phyloP scores from a whole-genome alignment of 2,888 invertebrate genomes.

The Horisme vitalbata region DNA sequence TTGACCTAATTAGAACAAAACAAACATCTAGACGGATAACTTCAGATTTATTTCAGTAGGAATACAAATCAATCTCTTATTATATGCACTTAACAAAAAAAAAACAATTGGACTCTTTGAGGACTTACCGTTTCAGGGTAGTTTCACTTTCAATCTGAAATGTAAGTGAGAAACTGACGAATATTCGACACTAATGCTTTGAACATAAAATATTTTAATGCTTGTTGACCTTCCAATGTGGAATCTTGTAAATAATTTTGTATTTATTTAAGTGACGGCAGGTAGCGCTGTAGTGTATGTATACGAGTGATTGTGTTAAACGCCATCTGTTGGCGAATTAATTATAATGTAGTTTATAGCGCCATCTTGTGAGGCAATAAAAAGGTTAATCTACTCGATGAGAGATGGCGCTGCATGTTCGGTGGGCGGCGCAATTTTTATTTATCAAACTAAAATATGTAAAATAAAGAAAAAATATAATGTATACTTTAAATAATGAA shows the following conservation, averaged over 20 bases:
- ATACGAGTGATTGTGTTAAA: slow-evolving; percentile 37
- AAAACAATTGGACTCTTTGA: no score
- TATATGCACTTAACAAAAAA: no score
- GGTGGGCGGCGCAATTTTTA: slow-evolving; percentile 40
- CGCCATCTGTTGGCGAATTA: slow-evolving; percentile 36
- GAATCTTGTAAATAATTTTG: slow-evolving; percentile 34
- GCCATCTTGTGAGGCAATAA: slow-evolving; percentile 27
- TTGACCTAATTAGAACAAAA: no score
- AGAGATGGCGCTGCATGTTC: slow-evolving; percentile 38
- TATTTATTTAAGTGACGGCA: slow-evolving; percentile 37
- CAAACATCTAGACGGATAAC: no score
- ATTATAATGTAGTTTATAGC: slow-evolving; percentile 28
- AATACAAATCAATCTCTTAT: no score
- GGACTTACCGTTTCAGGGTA: background rate
- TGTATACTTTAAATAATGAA: no score
- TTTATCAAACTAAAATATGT: no score
- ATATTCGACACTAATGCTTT: slow-evolving; percentile 29
- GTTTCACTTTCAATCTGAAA: background rate
- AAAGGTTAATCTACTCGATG: slow-evolving; percentile 28
- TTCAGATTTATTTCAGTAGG: no score
- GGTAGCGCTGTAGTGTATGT: slow-evolving; percentile 38
- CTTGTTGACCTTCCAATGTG: slow-evolving; percentile 34
- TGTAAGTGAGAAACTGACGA: slow-evolving; percentile 25
- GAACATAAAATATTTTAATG: slow-evolving; percentile 28
- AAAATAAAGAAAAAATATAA: no score